Percentiles rank a stretch among this genome's conserved stretches.
Conservation (phyloP, 2,888 invertebrate species). For the Apodemia duryi region DNA sequence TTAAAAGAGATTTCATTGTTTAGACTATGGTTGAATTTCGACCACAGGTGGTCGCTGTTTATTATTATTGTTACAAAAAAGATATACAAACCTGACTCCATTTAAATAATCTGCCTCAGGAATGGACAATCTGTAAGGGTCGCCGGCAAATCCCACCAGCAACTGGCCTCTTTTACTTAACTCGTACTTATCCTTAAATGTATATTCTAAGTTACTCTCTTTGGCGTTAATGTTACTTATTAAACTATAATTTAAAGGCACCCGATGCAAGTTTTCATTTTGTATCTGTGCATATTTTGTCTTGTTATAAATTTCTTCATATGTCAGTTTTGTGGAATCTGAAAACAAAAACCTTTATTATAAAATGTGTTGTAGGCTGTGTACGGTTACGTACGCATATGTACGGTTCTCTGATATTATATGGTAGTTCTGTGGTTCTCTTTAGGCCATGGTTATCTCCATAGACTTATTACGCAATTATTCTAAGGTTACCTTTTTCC, state of each 20-base stretch:
- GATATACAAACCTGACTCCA: constrained; percentile 54
- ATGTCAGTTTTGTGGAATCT: constrained; percentile 55
- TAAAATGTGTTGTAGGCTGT: neutral
- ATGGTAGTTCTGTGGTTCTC: too few species aligned
- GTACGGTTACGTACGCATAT: too few species aligned
- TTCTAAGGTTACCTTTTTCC: too few species aligned
- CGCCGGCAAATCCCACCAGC: constrained; percentile 60
- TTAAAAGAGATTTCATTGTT: too few species aligned
- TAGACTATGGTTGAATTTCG: too few species aligned
- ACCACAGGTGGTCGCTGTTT: too few species aligned
- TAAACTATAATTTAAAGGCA: constrained; percentile 40
- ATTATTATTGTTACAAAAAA: too few species aligned
- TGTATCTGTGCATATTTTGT: constrained; percentile 57
- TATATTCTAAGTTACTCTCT: constrained; percentile 44
- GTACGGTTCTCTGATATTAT: too few species aligned
- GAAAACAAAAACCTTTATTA: constrained; percentile 35
- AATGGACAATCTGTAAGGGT: constrained; percentile 63
- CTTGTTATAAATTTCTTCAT: constrained; percentile 59
- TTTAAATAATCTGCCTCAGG: constrained; percentile 58
- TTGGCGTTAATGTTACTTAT: constrained; percentile 36
- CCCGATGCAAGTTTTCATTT: constrained; percentile 31
- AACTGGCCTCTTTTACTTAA: constrained; percentile 37
- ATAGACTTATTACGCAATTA: too few species aligned
- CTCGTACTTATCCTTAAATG: constrained; percentile 31
- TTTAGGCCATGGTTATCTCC: too few species aligned